Base-by-base conservation (phyloP, 2,113 vertebrate species). In the Pseudorhombus dupliciocellatus region DNA sequence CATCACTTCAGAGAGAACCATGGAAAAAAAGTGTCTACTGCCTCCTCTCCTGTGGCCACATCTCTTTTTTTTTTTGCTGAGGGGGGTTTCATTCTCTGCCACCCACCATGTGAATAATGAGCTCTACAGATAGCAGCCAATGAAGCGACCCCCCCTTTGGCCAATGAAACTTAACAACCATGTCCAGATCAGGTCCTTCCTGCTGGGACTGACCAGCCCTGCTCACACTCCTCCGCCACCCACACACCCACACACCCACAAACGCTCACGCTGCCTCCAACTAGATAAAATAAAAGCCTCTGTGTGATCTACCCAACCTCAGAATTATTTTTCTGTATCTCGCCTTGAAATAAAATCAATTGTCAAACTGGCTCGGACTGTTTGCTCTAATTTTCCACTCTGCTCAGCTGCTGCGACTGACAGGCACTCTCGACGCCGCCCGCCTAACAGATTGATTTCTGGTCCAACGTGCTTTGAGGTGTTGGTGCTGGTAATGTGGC, bases 121-220 rank as follows among this genome's bases (percentile, higher is more conserved):
- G 81, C 88, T 68, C 64, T 77, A 90, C 90, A 92, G 90, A 87
- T 87, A 92, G 81, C 90, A 84, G 75, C 85, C 89, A 91, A 83
- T 85, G 81, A 73, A 61, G 80, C 67, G 56, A 84, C 81, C 84
- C 88, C 90, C 88, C 82, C 83, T 85, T 90, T 88, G 78, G 53
- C 89, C 94, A 95, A 94, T 87, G 88, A 88, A 92, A 94, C 75
- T 88, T 92, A 94, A 93, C 90, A 93, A 85, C 92, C 91, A 83
- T 85, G 88, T 93, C 91, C 92, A 92, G 87, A 90, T 88, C 76
- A 87, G 87, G 87, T 82, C 85, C 86, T 87, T 91, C 90, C 89
- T 88, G 90, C 93, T 92, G 93, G 75, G 90, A 85, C 85, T 91
- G 87, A 91, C 88, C 86, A 73, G 55, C 63, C 60, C 51, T 84